These are phyloP conservation scores for Chiridota heheva DNA, from an alignment of 35 echinoderm and acorn worm genomes.

Conservation along the genomic window DNA sequence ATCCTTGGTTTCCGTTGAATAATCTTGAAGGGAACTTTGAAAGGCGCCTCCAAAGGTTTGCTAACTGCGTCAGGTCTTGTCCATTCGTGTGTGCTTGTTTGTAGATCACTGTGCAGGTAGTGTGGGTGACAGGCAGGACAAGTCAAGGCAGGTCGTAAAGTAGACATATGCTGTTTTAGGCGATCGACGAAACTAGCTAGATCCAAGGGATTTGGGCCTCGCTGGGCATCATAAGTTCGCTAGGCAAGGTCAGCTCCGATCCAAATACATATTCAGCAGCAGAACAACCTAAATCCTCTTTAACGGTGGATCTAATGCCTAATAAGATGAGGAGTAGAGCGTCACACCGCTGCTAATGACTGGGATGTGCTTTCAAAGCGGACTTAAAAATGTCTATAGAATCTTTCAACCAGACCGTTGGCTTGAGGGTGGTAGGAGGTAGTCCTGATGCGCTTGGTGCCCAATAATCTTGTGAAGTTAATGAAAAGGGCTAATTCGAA, in stretches of 20 bases:
- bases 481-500: conserved; percentile 50
- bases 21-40: conserved; percentile 9
- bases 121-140: neutral
- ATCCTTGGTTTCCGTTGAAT: neutral
- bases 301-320: conserved; percentile 47
- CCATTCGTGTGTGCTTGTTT: conserved; percentile 9
- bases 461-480: conserved; percentile 32
- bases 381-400: too few species aligned
- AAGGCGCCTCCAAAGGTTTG: conserved; percentile 7
- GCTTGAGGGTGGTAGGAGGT: conserved; percentile 37
- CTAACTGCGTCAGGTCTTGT: neutral
- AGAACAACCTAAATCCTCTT: conserved; percentile 36
- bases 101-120: too few species aligned
- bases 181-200: neutral
- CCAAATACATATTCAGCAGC: conserved; percentile 62
- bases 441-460: conserved; percentile 24
- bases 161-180: conserved; percentile 12
- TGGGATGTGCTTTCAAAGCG: conserved; percentile 19
- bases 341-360: conserved; percentile 12
- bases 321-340: conserved; percentile 42
- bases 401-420: too few species aligned
- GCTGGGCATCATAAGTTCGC: neutral
- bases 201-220: too few species aligned
- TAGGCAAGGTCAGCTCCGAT: conserved; percentile 39
- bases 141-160: neutral